phyloP scores from a whole-genome alignment of 2,888 invertebrate species.

The Abrostola tripartita region DNA sequence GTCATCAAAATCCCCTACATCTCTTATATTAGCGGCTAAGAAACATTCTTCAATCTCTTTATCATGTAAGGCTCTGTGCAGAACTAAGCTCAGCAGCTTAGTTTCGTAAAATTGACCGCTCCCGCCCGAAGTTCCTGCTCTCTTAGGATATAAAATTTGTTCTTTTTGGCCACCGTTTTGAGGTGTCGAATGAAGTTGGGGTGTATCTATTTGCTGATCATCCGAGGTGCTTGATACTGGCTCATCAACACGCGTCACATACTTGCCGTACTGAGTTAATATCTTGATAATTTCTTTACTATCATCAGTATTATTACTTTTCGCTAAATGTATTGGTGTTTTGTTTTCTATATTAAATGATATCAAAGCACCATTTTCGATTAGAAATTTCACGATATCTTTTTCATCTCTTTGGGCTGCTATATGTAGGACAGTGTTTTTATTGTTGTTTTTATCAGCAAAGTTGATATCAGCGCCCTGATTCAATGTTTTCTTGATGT shows the following conservation, averaged over 20 bases:
- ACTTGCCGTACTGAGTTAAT: slow-evolving; percentile 28
- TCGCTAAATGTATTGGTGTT: slow-evolving; percentile 46
- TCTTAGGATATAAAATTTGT: slow-evolving; percentile 38
- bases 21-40: slow-evolving; percentile 62
- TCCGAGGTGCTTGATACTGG: slow-evolving; percentile 9
- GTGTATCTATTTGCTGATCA: slow-evolving; percentile 8
- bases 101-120: slow-evolving; percentile 59
- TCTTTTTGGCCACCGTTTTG: neutral
- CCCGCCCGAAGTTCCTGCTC: slow-evolving; percentile 51
- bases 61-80: slow-evolving; percentile 58
- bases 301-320: slow-evolving; percentile 28
- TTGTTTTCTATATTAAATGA: slow-evolving; percentile 28
- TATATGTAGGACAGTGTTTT: slow-evolving; percentile 52
- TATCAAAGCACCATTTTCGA: slow-evolving; percentile 36
- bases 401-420: slow-evolving; percentile 45
- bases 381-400: slow-evolving; percentile 43
- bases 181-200: slow-evolving; percentile 9
- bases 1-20: slow-evolving; percentile 65
- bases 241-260: slow-evolving; percentile 2
- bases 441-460: slow-evolving; percentile 43
- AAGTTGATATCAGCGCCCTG: slow-evolving; percentile 52
- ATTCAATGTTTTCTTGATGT: slow-evolving; percentile 36
- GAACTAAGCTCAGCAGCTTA: slow-evolving; percentile 59
- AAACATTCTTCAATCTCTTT: slow-evolving; percentile 54
- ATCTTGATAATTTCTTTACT: slow-evolving; percentile 39